These are phyloP conservation scores for Alauda arvensis DNA, from an alignment of 2,797 vertebrate species.

Conservation along the genomic window DNA sequence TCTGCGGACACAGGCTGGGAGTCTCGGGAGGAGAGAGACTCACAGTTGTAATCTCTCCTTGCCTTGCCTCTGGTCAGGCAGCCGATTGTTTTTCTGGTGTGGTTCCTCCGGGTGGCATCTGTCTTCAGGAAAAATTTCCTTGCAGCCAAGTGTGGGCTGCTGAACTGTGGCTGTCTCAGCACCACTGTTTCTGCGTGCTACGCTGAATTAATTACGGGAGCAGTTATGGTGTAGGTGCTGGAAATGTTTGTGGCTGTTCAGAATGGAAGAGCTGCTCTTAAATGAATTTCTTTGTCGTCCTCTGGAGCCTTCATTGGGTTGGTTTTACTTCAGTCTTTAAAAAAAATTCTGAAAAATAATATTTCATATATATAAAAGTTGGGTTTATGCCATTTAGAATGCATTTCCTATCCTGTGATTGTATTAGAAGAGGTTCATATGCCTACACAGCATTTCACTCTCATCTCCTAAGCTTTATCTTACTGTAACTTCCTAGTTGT, in stretches of 20 bases:
- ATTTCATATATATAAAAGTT: neutral
- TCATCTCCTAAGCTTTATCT: neutral
- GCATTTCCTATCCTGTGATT: neutral
- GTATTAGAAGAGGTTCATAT: neutral
- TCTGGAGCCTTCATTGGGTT: neutral
- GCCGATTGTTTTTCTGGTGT: conserved; percentile 57
- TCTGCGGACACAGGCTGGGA: neutral
- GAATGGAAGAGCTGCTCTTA: neutral
- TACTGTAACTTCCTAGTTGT: neutral
- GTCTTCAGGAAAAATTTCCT: conserved; percentile 56
- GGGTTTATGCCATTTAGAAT: neutral
- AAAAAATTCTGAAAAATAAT: neutral
- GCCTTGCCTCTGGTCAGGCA: conserved; percentile 45
- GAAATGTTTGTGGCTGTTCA: conserved; percentile 1
- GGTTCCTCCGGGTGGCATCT: conserved; percentile 63
- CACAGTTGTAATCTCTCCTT: conserved; percentile 24
- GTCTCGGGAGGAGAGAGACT: neutral
- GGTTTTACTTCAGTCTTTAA: neutral
- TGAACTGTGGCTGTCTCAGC: conserved; percentile 4
- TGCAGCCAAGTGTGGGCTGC: conserved; percentile 16
- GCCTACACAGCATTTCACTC: neutral
- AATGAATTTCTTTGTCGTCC: neutral
- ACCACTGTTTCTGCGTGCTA: neutral
- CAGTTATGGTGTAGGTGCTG: neutral
- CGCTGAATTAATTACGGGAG: neutral